Evolutionary conservation across 2,113 vertebrate genomes (phyloP).

Genomic region (Epinephelus fuscoguttatus): DNA sequence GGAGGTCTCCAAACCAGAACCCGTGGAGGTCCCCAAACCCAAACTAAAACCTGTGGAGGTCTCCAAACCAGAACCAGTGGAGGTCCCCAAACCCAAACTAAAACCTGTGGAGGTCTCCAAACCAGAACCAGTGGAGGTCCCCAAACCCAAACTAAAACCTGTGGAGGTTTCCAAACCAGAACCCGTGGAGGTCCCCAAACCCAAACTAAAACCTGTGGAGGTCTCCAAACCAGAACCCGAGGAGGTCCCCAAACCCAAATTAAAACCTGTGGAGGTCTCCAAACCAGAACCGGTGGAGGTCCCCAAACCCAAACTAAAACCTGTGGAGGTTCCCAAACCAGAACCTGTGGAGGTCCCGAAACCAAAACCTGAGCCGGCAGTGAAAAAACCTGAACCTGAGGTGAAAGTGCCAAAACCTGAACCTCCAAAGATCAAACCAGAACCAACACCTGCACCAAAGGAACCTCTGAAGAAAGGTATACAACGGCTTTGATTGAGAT

Average conservation of each 20-base stretch:
- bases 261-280: not conserved
- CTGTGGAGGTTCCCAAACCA: not conserved
- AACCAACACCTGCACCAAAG: constrained; percentile 78
- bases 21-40: not conserved
- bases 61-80: constrained; percentile 7
- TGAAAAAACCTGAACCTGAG: constrained; percentile 29
- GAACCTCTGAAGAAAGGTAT: constrained; percentile 75
- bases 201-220: not conserved
- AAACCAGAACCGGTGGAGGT: not conserved
- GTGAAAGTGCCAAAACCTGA: constrained; percentile 64
- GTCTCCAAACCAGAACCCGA: not conserved
- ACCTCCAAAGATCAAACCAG: constrained; percentile 68
- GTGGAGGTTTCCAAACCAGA: not conserved
- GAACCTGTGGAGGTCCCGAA: not conserved
- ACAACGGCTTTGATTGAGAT: not conserved
- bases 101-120: not conserved
- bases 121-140: constrained; percentile 3
- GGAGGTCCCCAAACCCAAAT: not conserved
- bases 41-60: constrained; percentile 9
- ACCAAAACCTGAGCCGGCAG: constrained; percentile 3
- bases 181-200: not conserved
- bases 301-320: not conserved
- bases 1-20: constrained; percentile 14
- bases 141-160: constrained; percentile 18
- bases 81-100: constrained; percentile 16